phyloP scores from a whole-genome alignment of 2,888 invertebrate genomes.

The Homarus gammarus region DNA sequence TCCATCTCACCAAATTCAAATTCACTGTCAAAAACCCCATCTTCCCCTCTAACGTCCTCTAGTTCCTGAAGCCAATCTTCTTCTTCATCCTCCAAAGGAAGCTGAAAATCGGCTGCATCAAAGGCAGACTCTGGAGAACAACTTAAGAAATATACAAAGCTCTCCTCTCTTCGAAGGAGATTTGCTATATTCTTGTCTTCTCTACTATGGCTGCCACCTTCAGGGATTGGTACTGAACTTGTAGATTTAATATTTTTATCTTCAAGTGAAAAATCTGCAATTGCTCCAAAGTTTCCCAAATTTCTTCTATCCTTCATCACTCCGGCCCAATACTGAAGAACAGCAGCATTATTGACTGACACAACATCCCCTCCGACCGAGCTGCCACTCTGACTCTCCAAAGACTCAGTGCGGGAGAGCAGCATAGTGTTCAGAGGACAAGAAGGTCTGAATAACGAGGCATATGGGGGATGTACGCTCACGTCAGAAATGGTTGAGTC shows the following conservation, averaged over 20 bases:
- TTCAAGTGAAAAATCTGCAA: constrained; percentile 36
- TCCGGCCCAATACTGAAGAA: constrained; percentile 63
- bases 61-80: constrained; percentile 58
- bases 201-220: background rate
- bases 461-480: background rate
- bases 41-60: constrained; percentile 48
- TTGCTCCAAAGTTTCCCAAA: constrained; percentile 10
- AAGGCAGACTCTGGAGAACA: constrained; percentile 51
- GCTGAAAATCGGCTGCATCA: constrained; percentile 37
- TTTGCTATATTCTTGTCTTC: background rate
- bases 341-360: constrained; percentile 51
- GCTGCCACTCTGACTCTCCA: constrained; percentile 18
- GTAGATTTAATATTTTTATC: background rate
- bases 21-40: constrained; percentile 54
- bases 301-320: constrained; percentile 37
- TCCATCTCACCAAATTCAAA: constrained; percentile 54
- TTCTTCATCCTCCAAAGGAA: constrained; percentile 54
- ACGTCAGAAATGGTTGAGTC: background rate
- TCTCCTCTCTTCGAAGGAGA: constrained; percentile 13
- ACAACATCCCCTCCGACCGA: constrained; percentile 18
- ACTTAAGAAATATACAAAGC: constrained; percentile 43
- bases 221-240: constrained; percentile 27
- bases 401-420: background rate
- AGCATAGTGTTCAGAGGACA: background rate
- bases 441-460: background rate